A percentile compares a stretch with the other conserved stretches of the same genome.
phyloP scores from a whole-genome alignment of 2,113 vertebrate species.

The Seriola quinqueradiata region DNA sequence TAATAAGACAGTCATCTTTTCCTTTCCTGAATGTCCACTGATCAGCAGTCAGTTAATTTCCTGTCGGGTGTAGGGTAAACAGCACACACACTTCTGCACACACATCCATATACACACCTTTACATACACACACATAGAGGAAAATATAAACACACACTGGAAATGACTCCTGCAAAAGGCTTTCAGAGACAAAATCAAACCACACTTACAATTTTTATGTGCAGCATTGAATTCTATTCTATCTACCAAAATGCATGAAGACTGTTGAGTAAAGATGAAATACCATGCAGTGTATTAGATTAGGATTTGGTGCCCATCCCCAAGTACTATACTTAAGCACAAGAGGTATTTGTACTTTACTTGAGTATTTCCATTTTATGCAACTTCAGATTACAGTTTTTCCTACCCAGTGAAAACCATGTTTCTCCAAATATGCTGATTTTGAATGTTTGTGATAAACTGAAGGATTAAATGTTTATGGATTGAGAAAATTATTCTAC shows the following conservation, averaged over 20 bases:
- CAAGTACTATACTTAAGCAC: too few relatives aligned
- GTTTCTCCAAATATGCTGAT: too few relatives aligned
- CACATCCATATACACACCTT: neutral
- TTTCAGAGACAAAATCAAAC: conserved; percentile 19
- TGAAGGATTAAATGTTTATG: too few relatives aligned
- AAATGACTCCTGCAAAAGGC: conserved; percentile 24
- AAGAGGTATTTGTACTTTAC: too few relatives aligned
- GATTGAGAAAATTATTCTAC: too few relatives aligned
- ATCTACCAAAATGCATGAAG: neutral
- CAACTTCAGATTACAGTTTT: neutral
- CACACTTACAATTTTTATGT: neutral
- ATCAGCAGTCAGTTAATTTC: conserved; percentile 73
- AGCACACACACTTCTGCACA: neutral
- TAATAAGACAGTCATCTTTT: conserved; percentile 65
- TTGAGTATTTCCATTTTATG: too few relatives aligned
- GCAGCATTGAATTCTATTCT: neutral
- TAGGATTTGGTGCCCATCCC: neutral
- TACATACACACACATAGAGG: neutral
- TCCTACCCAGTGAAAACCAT: too few relatives aligned
- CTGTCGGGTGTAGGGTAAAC: conserved; percentile 50
- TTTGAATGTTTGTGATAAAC: too few relatives aligned
- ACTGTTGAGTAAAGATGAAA: neutral
- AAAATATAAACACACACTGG: neutral
- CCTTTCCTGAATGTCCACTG: conserved; percentile 45
- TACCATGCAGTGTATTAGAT: neutral